A percentile compares a stretch with the other conserved stretches of the same genome.
phyloP scores from a whole-genome alignment of 2,888 invertebrate genomes.

The Cloeon dipterum region DNA sequence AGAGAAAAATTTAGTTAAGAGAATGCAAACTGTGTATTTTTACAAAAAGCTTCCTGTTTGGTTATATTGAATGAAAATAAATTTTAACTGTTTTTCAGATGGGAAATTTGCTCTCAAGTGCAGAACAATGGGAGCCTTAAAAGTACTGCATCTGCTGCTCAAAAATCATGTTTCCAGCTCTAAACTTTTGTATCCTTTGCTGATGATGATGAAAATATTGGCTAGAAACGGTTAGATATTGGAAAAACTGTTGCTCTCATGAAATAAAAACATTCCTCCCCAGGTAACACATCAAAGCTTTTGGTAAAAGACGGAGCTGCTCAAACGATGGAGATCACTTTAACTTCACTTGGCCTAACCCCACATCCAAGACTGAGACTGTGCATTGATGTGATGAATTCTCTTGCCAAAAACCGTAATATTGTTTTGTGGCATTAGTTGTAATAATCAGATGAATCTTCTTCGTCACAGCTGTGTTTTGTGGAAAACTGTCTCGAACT shows the following conservation, averaged over 20 bases:
- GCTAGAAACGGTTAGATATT: conserved; percentile 35
- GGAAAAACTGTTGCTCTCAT: not conserved
- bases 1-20: too few relatives aligned
- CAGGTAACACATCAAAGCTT: conserved; percentile 19
- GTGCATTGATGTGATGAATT: conserved; percentile 38
- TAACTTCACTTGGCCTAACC: conserved; percentile 31
- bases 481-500: conserved; percentile 35
- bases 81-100: conserved; percentile 14
- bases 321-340: conserved; percentile 31
- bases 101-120: conserved; percentile 39
- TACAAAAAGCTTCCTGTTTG: too few relatives aligned
- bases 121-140: conserved; percentile 31
- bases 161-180: conserved; percentile 33
- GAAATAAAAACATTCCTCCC: conserved; percentile 5
- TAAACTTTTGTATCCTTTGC: conserved; percentile 29
- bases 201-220: conserved; percentile 32
- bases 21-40: too few relatives aligned
- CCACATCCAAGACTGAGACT: conserved; percentile 36
- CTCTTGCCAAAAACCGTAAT: conserved; percentile 43
- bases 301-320: conserved; percentile 34
- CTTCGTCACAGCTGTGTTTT: conserved; percentile 27
- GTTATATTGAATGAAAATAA: too few relatives aligned
- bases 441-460: not conserved
- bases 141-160: conserved; percentile 33
- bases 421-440: conserved; percentile 8